phyloP scores from a whole-genome alignment of 2,797 vertebrate genomes.

The Falco concolor region DNA sequence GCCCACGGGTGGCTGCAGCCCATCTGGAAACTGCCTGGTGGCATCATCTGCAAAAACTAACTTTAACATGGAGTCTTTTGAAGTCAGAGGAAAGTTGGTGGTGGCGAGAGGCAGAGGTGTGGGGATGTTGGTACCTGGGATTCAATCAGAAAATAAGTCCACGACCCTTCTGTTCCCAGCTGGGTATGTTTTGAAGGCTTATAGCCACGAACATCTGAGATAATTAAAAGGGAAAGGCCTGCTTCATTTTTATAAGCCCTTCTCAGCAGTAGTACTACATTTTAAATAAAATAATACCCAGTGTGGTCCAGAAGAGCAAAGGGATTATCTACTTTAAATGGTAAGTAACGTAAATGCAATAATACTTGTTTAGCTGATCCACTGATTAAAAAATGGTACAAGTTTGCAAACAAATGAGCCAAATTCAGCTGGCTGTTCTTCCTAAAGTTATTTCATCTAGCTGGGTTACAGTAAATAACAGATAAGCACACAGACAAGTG shows the following conservation, averaged over 20 bases:
- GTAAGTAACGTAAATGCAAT: too few species aligned
- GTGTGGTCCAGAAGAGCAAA: neutral
- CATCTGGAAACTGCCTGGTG: accelerated
- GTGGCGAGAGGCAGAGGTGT: neutral
- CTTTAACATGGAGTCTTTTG: neutral
- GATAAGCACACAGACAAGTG: neutral
- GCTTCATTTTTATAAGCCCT: neutral
- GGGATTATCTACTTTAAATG: neutral
- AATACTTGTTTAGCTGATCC: neutral
- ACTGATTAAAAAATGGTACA: neutral
- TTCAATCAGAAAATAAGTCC: neutral
- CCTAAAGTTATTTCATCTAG: neutral
- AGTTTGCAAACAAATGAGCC: neutral
- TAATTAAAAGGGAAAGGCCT: neutral
- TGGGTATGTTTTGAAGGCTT: neutral
- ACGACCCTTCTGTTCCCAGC: neutral
- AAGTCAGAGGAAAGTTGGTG: neutral
- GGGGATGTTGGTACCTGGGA: neutral
- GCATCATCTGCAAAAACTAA: neutral
- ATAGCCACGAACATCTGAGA: neutral
- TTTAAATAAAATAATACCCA: neutral
- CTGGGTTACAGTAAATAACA: neutral
- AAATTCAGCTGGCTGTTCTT: neutral
- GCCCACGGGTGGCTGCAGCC: neutral
- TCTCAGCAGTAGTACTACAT: neutral